Conservation (phyloP, 2,797 vertebrate genomes). For the Muscicapa comitata region DNA sequence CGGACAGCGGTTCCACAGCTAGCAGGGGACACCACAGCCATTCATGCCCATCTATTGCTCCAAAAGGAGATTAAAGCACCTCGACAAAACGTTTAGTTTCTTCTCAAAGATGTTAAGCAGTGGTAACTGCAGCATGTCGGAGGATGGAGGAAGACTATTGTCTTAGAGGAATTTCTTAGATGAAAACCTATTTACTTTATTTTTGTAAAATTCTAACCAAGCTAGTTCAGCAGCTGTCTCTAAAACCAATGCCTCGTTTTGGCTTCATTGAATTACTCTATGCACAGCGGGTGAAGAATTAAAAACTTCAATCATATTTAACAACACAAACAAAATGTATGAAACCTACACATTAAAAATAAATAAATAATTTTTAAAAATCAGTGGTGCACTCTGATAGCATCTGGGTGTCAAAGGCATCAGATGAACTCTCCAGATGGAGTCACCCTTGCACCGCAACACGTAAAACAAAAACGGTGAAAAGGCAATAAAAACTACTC, state of each 20-base stretch:
- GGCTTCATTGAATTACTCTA: background rate
- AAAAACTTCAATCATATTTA: background rate
- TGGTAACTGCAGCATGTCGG: background rate
- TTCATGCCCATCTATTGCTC: background rate
- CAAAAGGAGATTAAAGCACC: background rate
- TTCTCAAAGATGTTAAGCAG: background rate
- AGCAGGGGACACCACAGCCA: background rate
- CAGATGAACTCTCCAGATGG: background rate
- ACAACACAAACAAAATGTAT: background rate
- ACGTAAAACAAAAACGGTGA: background rate
- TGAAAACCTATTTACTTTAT: background rate
- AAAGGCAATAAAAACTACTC: background rate
- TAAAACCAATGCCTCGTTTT: background rate
- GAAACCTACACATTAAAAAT: fast-evolving
- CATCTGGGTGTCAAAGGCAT: background rate
- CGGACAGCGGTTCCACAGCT: background rate
- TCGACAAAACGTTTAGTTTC: fast-evolving
- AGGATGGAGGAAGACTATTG: background rate
- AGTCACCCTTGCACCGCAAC: background rate
- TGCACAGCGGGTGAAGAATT: background rate
- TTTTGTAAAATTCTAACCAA: background rate
- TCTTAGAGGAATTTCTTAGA: background rate
- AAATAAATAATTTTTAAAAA: too few species aligned
- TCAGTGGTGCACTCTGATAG: background rate
- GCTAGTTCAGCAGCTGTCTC: background rate